These are phyloP conservation scores for Cylas formicarius DNA, from an alignment of 1,140 invertebrate species.

Conservation along the genomic window DNA sequence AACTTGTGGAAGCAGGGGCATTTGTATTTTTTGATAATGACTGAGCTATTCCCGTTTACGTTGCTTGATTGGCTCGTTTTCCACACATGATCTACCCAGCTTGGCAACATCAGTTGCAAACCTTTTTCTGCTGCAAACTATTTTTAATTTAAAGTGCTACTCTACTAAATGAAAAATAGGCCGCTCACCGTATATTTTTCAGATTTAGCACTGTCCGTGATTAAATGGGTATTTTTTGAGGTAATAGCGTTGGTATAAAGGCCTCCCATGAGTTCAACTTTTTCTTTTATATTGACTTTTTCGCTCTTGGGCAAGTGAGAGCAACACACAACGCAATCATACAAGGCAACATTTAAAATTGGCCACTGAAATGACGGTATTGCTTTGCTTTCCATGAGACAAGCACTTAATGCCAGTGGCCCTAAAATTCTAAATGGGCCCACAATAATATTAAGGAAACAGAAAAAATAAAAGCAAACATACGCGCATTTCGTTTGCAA, in stretches of 20 bases:
- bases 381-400: slow-evolving; percentile 59
- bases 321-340: slow-evolving; percentile 61
- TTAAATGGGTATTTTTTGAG: slow-evolving; percentile 70
- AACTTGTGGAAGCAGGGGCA: slow-evolving; percentile 77
- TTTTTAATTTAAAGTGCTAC: slow-evolving; percentile 13
- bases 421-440: slow-evolving; percentile 60
- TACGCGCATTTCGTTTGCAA: slow-evolving; percentile 58
- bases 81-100: slow-evolving; percentile 79
- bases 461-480: slow-evolving; percentile 38
- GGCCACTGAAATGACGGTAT: slow-evolving; percentile 68
- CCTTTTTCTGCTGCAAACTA: slow-evolving; percentile 64
- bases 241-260: slow-evolving; percentile 63
- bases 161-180: slow-evolving; percentile 4
- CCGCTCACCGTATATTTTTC: slow-evolving; percentile 64
- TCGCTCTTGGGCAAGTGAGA: slow-evolving; percentile 57
- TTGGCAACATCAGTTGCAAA: slow-evolving; percentile 66
- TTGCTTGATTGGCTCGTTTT: slow-evolving; percentile 55
- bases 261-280: slow-evolving; percentile 79
- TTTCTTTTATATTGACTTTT: slow-evolving; percentile 61
- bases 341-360: slow-evolving; percentile 77
- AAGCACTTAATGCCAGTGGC: slow-evolving; percentile 69
- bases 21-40: slow-evolving; percentile 56
- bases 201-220: slow-evolving; percentile 65
- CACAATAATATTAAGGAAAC: slow-evolving; percentile 9
- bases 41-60: slow-evolving; percentile 52